phyloP scores from a whole-genome alignment of 30 jellyfish, hydroid and myxozoan genomes.

The Turritopsis dohrnii region DNA sequence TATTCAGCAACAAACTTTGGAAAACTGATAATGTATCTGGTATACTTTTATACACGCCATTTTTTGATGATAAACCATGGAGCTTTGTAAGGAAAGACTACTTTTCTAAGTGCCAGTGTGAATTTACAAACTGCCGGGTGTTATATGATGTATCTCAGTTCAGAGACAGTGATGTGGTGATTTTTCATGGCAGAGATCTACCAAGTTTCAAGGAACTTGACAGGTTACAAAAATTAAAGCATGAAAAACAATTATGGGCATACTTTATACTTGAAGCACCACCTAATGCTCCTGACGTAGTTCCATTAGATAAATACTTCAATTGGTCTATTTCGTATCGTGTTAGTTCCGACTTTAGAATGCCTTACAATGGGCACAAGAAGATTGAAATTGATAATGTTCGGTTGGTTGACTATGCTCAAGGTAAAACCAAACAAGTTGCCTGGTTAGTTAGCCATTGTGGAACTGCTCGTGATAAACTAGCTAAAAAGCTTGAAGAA shows the following conservation, averaged over 20 bases:
- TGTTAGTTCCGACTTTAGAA: constrained; percentile 49
- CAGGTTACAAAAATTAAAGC: constrained; percentile 5
- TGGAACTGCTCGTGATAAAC: constrained; percentile 62
- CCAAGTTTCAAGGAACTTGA: constrained; percentile 36
- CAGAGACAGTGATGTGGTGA: constrained; percentile 61
- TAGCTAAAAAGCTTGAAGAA: constrained; percentile 48
- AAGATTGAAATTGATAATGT: neutral
- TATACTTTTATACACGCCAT: neutral
- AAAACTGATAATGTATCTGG: neutral
- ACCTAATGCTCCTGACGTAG: constrained; percentile 40
- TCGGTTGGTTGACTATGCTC: constrained; percentile 36
- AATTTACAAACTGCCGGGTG: constrained; percentile 45
- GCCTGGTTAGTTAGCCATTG: constrained; percentile 77
- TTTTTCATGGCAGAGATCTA: constrained; percentile 70
- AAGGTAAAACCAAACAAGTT: constrained; percentile 33
- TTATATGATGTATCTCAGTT: constrained; percentile 35
- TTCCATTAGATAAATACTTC: constrained; percentile 49
- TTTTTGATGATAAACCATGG: neutral
- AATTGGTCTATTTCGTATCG: constrained; percentile 86
- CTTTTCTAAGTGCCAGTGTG: constrained; percentile 32
- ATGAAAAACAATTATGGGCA: constrained; percentile 60
- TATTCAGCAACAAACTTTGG: neutral
- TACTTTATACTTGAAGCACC: constrained; percentile 71
- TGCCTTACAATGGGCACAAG: constrained; percentile 52
- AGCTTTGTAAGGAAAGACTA: constrained; percentile 16